Base-by-base conservation (phyloP, 2,113 vertebrate genomes). In the Notothenia coriiceps region DNA sequence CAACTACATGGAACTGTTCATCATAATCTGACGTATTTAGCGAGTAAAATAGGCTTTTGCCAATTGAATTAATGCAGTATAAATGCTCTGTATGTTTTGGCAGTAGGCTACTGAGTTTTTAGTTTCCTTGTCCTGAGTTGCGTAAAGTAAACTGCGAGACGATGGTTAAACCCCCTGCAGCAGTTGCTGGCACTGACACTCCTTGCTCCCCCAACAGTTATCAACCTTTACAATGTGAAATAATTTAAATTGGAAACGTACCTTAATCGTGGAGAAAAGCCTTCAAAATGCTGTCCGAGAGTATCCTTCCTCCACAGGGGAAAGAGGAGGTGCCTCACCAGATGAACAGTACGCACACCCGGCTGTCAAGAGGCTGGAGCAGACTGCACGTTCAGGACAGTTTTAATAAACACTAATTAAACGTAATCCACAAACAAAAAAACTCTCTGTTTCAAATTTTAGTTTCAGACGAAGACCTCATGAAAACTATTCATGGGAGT, bases 311-410 rank as follows among this genome's bases (percentile, higher is more conserved):
- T 68, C 51, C 57, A 18, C n/a, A 11, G 44, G 18, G 61, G 56
- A 12, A 33, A 61, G 77, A 92, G 89, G 92, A 89, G 91, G 88
- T 7, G 83, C 90, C 73, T 47, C 18, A 18, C 43, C 25, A 56
- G 57, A 29, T 17, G 40, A n/a, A 29, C 10, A n/a, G n/a, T 40
- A 43, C 46, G 61, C 35, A 40, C 35, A 40, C 35, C 35, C 70
- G 66, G 75, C 72, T 72, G 65, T 71, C 33, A 46, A 22, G 6
- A n/a, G 20, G 15, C 22, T 6, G 20, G 20, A 29, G 12, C 55
- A 57, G 3, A 18, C 33, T 43, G 8, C 15, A 17, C 2, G 0
- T 18, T 15, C 1, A 35, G n/a, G 17, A 10, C 14, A 44, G 29
- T 10, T 25, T 0, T 6, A 9, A 62, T 5, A 46, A 29, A 60